phyloP scores from a whole-genome alignment of 2,113 vertebrate species.

The Syngnathus typhle region DNA sequence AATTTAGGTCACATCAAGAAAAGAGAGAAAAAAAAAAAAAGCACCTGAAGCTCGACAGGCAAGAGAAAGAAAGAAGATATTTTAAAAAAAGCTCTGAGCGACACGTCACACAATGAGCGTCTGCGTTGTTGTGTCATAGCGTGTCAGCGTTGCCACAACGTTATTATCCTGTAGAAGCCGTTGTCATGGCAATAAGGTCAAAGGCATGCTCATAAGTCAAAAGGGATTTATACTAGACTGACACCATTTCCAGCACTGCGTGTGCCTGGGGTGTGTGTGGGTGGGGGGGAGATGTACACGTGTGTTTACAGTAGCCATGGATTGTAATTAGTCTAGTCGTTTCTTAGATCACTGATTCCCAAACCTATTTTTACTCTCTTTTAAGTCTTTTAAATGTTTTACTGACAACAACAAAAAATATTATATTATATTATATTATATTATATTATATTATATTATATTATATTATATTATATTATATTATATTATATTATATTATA shows the following conservation, averaged over 20 bases:
- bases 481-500: no score
- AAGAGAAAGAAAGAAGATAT: neutral
- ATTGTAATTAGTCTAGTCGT: neutral
- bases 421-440: no score
- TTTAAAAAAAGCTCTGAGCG: slow-evolving; percentile 26
- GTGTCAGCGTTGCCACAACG: slow-evolving; percentile 55
- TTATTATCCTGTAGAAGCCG: slow-evolving; percentile 50
- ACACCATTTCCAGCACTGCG: slow-evolving; percentile 55
- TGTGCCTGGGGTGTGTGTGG: slow-evolving; percentile 42
- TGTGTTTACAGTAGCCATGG: neutral
- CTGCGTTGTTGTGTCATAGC: slow-evolving; percentile 56
- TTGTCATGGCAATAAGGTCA: slow-evolving; percentile 69
- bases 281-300: neutral
- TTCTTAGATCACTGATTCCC: neutral
- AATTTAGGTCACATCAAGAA: slow-evolving; percentile 22
- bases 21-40: neutral
- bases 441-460: no score
- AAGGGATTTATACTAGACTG: slow-evolving; percentile 65
- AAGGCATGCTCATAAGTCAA: slow-evolving; percentile 62
- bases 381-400: no score
- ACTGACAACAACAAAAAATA: no score
- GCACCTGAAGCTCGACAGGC: neutral
- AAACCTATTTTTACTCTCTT: neutral
- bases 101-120: slow-evolving; percentile 28
- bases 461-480: no score